phyloP scores from a whole-genome alignment of 2,888 invertebrate species.

The Helleia helle region DNA sequence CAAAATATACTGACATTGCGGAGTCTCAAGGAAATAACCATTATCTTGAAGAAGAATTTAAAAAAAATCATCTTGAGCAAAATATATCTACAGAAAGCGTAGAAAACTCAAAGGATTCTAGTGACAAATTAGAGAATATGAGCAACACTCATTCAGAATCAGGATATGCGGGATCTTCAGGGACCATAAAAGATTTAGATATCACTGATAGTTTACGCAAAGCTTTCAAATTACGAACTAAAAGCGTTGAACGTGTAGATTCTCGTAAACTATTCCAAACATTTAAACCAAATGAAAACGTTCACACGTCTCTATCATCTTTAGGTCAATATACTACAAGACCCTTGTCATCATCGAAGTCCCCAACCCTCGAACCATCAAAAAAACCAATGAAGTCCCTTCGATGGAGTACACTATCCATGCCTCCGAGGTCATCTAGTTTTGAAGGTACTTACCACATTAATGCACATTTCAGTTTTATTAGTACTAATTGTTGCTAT shows the following conservation, averaged over 20 bases:
- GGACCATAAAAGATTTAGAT: constrained; percentile 30
- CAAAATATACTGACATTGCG: no score
- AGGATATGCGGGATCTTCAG: constrained; percentile 39
- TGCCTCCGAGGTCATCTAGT: constrained; percentile 24
- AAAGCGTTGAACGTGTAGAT: constrained; percentile 17
- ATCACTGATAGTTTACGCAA: constrained; percentile 21
- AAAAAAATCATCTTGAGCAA: no score
- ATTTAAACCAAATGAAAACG: constrained; percentile 19
- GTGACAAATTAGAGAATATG: constrained; percentile 19
- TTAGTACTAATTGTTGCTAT: constrained; percentile 29
- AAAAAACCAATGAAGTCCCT: constrained; percentile 31
- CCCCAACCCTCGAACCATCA: constrained; percentile 28
- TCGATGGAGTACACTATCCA: constrained; percentile 47
- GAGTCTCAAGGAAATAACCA: no score
- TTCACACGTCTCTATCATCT: constrained; percentile 37
- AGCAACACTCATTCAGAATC: constrained; percentile 43
- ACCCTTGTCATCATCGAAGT: constrained; percentile 35
- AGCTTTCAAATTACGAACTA: constrained; percentile 7
- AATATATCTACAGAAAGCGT: constrained; percentile 31
- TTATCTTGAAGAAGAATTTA: no score
- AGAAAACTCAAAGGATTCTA: constrained; percentile 11
- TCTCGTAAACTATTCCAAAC: constrained; percentile 2
- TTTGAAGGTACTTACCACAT: constrained; percentile 1
- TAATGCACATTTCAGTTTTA: constrained; percentile 12
- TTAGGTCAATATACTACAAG: constrained; percentile 26